Evolutionary conservation across 2,888 invertebrate species (phyloP).

Genomic region (Dysmachus trigonus): DNA sequence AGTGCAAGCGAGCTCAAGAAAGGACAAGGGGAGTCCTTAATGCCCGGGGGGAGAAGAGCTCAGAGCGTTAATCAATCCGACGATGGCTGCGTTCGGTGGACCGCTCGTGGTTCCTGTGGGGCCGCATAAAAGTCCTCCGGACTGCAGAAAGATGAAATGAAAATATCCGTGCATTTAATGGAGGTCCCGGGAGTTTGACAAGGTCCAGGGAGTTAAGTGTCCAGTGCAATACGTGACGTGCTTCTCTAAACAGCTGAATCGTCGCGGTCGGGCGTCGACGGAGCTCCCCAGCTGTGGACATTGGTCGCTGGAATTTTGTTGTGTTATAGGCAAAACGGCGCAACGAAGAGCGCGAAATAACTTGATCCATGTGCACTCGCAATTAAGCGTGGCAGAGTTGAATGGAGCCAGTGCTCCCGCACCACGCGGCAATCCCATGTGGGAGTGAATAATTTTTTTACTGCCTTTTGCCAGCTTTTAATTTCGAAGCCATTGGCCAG

Average conservation of each 20-base stretch:
- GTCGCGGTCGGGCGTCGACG: background rate
- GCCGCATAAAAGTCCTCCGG: slow-evolving; percentile 12
- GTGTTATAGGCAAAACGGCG: background rate
- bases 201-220: background rate
- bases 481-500: background rate
- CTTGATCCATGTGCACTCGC: slow-evolving; percentile 11
- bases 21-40: background rate
- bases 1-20: background rate
- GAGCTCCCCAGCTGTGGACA: background rate
- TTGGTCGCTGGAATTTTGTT: background rate
- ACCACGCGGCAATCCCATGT: background rate
- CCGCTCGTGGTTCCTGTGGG: background rate
- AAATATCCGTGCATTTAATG: slow-evolving; percentile 14
- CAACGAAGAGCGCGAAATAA: background rate
- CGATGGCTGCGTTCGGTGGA: background rate
- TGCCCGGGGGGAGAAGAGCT: background rate
- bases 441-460: slow-evolving; percentile 21
- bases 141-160: slow-evolving; percentile 27
- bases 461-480: slow-evolving; percentile 3
- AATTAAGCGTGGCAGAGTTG: background rate
- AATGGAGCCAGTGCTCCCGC: background rate
- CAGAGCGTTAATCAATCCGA: background rate
- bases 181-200: background rate
- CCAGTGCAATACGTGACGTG: slow-evolving; percentile 12
- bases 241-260: background rate